Conservation (phyloP, 2,113 vertebrate genomes). For the Dascyllus trimaculatus region DNA sequence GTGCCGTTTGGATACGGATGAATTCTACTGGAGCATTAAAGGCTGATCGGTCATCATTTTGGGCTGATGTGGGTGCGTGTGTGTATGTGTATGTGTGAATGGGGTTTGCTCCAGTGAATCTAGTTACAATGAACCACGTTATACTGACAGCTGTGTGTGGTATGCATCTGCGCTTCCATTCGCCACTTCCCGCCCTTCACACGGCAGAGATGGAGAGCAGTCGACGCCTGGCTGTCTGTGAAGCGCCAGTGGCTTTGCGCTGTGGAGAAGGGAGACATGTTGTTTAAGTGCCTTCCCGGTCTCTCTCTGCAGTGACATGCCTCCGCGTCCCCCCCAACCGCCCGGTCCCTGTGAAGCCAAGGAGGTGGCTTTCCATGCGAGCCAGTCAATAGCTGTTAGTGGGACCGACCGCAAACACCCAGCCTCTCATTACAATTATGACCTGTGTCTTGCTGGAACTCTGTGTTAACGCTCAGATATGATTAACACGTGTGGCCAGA, state of each 20-base stretch:
- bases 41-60: constrained; percentile 48
- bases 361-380: constrained; percentile 75
- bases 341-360: constrained; percentile 49
- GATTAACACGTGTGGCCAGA: constrained; percentile 52
- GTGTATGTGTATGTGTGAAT: constrained; percentile 49
- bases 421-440: constrained; percentile 63
- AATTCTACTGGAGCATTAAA: constrained; percentile 52
- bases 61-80: neutral
- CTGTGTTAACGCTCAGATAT: constrained; percentile 58
- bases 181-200: constrained; percentile 76
- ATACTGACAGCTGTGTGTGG: constrained; percentile 83
- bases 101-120: constrained; percentile 85
- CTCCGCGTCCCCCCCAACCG: constrained; percentile 68
- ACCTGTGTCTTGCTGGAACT: constrained; percentile 63
- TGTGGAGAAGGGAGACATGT: constrained; percentile 67
- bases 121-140: constrained; percentile 81
- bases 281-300: constrained; percentile 65
- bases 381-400: constrained; percentile 67
- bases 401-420: constrained; percentile 68
- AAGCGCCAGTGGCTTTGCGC: constrained; percentile 70
- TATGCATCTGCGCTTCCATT: constrained; percentile 82
- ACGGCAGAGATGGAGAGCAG: constrained; percentile 76
- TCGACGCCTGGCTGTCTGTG: constrained; percentile 87
- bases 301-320: constrained; percentile 68
- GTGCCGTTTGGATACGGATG: constrained; percentile 53